Evolutionary conservation across 2,797 vertebrate genomes (phyloP).

Genomic region (Onychomys torridus): DNA sequence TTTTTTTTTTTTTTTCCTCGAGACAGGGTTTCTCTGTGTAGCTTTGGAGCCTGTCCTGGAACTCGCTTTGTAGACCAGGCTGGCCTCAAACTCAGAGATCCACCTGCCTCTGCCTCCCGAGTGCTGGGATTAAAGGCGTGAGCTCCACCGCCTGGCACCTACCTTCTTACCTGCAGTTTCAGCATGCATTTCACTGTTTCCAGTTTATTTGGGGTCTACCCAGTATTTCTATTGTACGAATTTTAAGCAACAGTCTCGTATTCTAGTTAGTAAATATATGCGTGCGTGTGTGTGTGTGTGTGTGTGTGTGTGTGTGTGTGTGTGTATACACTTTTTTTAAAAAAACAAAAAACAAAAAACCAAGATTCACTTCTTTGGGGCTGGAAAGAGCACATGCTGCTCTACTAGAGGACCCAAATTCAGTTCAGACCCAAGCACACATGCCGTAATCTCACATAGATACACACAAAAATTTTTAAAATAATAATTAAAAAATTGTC

Average conservation of each 20-base stretch:
- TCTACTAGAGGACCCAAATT: not conserved
- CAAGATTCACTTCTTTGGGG: slow-evolving; percentile 45
- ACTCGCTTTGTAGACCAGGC: too few species aligned
- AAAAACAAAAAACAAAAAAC: too few species aligned
- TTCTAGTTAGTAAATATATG: not conserved
- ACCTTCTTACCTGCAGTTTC: slow-evolving; percentile 3
- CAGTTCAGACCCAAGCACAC: not conserved
- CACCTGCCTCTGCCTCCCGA: too few species aligned
- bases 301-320: too few species aligned
- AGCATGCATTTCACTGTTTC: slow-evolving; percentile 8
- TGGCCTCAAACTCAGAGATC: too few species aligned
- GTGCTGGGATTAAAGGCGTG: too few species aligned
- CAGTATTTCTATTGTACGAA: not conserved
- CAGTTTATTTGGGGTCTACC: not conserved
- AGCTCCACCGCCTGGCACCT: too few species aligned
- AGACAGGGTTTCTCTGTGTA: too few species aligned
- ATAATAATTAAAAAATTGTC: not conserved
- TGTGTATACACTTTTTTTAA: too few species aligned
- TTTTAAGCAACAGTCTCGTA: not conserved
- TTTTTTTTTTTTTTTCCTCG: too few species aligned
- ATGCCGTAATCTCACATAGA: not conserved
- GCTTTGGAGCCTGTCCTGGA: too few species aligned
- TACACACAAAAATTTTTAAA: not conserved
- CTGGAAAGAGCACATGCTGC: not conserved
- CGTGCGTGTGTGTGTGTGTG: too few species aligned